phyloP scores from a whole-genome alignment of 1,140 invertebrate genomes.

The Probaryconus sp. region DNA sequence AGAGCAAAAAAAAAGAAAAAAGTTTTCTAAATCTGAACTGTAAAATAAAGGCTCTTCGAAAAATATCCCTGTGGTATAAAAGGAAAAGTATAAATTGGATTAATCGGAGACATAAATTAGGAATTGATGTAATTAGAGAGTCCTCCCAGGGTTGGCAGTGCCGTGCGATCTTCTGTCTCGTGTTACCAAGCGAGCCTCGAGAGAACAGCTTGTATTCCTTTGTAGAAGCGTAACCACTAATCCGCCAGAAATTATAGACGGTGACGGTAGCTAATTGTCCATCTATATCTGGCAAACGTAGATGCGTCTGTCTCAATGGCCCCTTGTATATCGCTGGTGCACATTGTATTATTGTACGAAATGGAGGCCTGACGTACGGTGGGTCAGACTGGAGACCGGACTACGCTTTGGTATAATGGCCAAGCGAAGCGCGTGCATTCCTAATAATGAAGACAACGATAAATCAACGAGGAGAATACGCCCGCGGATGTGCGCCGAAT shows the following conservation, averaged over 20 bases:
- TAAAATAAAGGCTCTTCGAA: too few species aligned
- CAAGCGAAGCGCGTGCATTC: constrained; percentile 75
- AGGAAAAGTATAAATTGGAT: constrained; percentile 19
- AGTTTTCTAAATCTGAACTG: too few species aligned
- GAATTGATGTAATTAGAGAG: constrained; percentile 58
- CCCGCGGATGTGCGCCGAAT: constrained; percentile 78
- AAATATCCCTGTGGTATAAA: too few species aligned
- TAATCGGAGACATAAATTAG: constrained; percentile 56
- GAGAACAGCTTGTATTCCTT: constrained; percentile 60
- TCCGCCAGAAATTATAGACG: constrained; percentile 66
- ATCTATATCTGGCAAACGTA: constrained; percentile 75
- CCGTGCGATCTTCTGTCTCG: constrained; percentile 46
- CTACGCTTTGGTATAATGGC: constrained; percentile 73
- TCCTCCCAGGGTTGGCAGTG: constrained; percentile 32
- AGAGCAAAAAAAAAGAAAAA: too few species aligned
- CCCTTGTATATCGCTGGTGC: constrained; percentile 69
- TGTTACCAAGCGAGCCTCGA: constrained; percentile 56
- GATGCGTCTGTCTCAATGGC: constrained; percentile 77
- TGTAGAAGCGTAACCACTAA: constrained; percentile 59
- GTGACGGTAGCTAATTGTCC: constrained; percentile 77
- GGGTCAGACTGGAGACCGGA: constrained; percentile 58
- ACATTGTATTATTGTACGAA: constrained; percentile 72
- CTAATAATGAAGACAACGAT: constrained; percentile 80
- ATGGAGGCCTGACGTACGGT: constrained; percentile 64
- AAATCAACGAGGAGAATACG: constrained; percentile 79